Conservation (phyloP, 2,113 vertebrate species). For the Herpailurus yagouaroundi region DNA sequence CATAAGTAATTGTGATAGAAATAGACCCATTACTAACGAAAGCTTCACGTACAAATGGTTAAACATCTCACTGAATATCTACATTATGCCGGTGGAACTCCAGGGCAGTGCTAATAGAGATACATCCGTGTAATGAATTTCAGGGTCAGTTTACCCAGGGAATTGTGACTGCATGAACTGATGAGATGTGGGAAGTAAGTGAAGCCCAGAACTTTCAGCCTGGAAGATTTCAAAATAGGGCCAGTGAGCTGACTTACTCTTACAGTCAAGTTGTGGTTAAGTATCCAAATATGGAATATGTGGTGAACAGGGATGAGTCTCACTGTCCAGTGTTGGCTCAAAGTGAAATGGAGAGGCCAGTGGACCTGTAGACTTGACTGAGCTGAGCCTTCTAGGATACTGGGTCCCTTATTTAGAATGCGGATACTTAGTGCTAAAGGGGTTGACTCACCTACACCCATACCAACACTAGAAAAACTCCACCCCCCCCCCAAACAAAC, state of each 20-base stretch:
- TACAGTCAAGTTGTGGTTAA: not conserved
- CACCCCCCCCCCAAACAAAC: not conserved
- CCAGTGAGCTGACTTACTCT: not conserved
- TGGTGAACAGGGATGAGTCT: not conserved
- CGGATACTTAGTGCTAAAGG: not conserved
- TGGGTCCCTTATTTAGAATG: not conserved
- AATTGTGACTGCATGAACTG: not conserved
- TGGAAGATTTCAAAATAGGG: constrained; percentile 27
- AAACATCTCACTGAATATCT: not conserved
- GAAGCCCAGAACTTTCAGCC: not conserved
- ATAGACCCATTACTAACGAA: not conserved
- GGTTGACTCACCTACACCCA: not conserved
- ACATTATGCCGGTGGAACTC: not conserved
- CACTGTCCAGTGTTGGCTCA: not conserved
- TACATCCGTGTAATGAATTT: not conserved
- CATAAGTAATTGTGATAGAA: constrained; percentile 4
- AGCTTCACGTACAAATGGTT: not conserved
- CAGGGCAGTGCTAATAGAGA: not conserved
- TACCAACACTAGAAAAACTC: not conserved
- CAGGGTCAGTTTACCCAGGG: not conserved
- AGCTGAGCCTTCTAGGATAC: not conserved
- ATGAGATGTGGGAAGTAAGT: not conserved
- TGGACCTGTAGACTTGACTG: not conserved
- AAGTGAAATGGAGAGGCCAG: constrained; percentile 3
- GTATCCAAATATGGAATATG: not conserved